Conservation (phyloP, 2,888 invertebrate species). For the Phrixothrix hirtus region DNA sequence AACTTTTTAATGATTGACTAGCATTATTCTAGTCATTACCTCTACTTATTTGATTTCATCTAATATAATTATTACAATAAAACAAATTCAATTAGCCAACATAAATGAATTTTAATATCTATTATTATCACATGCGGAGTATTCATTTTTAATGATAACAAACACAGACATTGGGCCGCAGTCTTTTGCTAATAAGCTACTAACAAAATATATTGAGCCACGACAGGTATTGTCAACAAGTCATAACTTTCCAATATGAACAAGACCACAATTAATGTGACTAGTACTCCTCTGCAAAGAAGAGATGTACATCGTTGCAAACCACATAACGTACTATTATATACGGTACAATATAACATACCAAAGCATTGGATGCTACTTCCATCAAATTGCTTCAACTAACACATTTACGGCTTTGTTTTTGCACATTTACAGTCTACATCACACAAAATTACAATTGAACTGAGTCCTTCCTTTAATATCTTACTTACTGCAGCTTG, state of each 20-base stretch:
- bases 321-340: conserved; percentile 14
- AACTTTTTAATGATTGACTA: conserved; percentile 10
- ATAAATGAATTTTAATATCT: conserved; percentile 26
- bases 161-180: conserved; percentile 25
- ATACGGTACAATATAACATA: conserved; percentile 16
- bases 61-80: conserved; percentile 2
- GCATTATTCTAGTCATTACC: conserved; percentile 5
- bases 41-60: conserved; percentile 5
- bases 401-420: conserved; percentile 18
- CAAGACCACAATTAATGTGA: conserved; percentile 22
- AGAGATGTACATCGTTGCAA: conserved; percentile 21
- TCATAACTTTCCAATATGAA: conserved; percentile 25
- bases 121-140: conserved; percentile 34
- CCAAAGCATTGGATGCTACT: conserved; percentile 24
- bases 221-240: conserved; percentile 33
- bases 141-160: conserved; percentile 29
- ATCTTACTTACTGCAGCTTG: background rate
- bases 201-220: conserved; percentile 33
- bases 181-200: conserved; percentile 32
- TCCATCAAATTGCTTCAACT: conserved; percentile 20
- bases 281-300: conserved; percentile 20
- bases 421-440: conserved; percentile 26
- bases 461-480: conserved; percentile 14
- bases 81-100: conserved; percentile 21
- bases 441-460: conserved; percentile 29